Evolutionary conservation across 1,140 invertebrate genomes (phyloP).

Genomic region (Micrasema longulum): DNA sequence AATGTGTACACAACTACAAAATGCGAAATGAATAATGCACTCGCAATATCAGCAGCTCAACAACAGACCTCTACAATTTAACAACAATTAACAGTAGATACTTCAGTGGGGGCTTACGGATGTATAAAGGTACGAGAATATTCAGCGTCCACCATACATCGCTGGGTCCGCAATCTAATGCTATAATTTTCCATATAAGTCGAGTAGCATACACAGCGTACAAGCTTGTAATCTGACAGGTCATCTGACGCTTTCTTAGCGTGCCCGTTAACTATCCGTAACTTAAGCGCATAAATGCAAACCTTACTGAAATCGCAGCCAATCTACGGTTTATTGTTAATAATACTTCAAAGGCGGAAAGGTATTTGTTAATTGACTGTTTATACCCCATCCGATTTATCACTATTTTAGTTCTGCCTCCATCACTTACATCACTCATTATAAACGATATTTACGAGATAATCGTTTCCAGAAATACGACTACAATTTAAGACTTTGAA

Average conservation of each 20-base stretch:
- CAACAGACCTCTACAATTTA: too few species aligned
- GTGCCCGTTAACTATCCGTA: conserved; percentile 23
- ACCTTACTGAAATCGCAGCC: conserved; percentile 5
- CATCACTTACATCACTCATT: too few species aligned
- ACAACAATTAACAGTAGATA: too few species aligned
- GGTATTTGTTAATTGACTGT: conserved; percentile 32
- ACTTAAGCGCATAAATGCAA: conserved; percentile 22
- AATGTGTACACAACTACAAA: too few species aligned
- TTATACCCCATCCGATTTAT: conserved; percentile 17
- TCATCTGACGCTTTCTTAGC: conserved; percentile 26
- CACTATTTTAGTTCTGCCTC: neutral
- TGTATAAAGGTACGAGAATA: neutral
- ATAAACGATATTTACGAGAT: too few species aligned
- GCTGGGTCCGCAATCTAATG: conserved; percentile 15
- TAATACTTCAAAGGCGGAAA: conserved; percentile 18
- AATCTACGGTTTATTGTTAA: conserved; percentile 28
- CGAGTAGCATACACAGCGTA: conserved; percentile 4
- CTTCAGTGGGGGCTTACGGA: too few species aligned
- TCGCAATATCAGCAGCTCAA: too few species aligned
- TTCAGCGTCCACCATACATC: neutral
- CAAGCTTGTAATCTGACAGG: conserved; percentile 27
- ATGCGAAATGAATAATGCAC: too few species aligned
- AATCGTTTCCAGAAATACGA: too few species aligned
- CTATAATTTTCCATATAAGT: conserved; percentile 28
- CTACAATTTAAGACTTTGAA: too few species aligned